These are phyloP conservation scores for Gari tellinella DNA, from an alignment of 2,888 invertebrate species.

Conservation along the genomic window DNA sequence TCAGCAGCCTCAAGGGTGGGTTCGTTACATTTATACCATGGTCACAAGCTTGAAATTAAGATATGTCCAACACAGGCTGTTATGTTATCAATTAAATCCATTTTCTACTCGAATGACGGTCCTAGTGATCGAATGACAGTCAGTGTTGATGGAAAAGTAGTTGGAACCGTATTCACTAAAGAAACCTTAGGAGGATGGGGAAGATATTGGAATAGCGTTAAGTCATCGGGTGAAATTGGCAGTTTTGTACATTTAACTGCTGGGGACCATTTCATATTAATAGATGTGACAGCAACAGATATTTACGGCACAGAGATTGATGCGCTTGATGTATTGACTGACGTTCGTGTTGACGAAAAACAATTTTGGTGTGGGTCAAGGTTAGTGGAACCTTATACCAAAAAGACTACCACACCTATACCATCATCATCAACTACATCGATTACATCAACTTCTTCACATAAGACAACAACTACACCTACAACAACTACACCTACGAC, in stretches of 20 bases:
- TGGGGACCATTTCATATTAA: conserved; percentile 17
- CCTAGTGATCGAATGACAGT: conserved; percentile 24
- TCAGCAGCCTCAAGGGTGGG: conserved; percentile 29
- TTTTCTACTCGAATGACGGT: conserved; percentile 50
- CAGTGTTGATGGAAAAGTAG: neutral
- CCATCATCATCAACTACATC: neutral
- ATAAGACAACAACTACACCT: conserved; percentile 1
- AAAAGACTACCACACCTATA: neutral
- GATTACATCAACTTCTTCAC: neutral
- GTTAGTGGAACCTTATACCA: neutral
- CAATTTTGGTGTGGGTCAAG: conserved; percentile 27
- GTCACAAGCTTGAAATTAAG: conserved; percentile 28
- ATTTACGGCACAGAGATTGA: conserved; percentile 46
- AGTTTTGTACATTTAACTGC: neutral
- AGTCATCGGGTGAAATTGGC: conserved; percentile 2
- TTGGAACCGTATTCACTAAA: conserved; percentile 15
- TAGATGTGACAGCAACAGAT: conserved; percentile 27
- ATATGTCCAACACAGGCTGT: conserved; percentile 24
- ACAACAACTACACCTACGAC: conserved; percentile 6
- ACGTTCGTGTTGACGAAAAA: conserved; percentile 1
- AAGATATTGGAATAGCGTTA: conserved; percentile 34
- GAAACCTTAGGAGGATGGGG: conserved; percentile 34
- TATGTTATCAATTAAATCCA: conserved; percentile 1
- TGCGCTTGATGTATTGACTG: conserved; percentile 13
- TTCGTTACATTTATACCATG: conserved; percentile 29